A percentile compares a stretch with the other conserved stretches of the same genome.
Conservation (phyloP, 2,888 invertebrate species). For the Macroteleia sp. region DNA sequence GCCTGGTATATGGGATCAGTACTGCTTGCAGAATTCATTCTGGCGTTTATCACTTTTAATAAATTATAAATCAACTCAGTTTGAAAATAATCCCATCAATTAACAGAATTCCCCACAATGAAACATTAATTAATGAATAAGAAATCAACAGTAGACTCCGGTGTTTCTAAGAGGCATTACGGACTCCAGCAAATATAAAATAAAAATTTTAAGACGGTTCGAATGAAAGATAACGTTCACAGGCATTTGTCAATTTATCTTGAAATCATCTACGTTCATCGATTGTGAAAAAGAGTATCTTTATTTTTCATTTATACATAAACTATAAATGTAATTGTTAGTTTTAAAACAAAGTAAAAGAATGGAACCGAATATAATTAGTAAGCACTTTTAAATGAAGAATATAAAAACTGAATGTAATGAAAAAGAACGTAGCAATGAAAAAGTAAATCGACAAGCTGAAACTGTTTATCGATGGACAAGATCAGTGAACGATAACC, state of each 20-base stretch:
- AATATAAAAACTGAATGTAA: constrained; percentile 31
- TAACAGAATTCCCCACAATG: constrained; percentile 21
- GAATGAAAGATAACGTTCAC: too few relatives aligned
- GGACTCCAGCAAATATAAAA: constrained; percentile 10
- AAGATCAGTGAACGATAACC: constrained; percentile 52
- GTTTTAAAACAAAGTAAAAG: too few relatives aligned
- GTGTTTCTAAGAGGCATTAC: constrained; percentile 15
- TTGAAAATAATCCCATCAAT: constrained; percentile 13
- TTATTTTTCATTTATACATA: too few relatives aligned
- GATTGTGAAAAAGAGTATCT: constrained; percentile 28
- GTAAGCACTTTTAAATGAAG: too few relatives aligned
- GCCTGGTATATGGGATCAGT: constrained; percentile 61
- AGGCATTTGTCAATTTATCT: constrained; percentile 34
- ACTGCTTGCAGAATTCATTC: constrained; percentile 73
- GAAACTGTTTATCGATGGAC: constrained; percentile 48
- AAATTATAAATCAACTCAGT: constrained; percentile 45
- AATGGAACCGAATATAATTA: too few relatives aligned
- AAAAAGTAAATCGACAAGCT: constrained; percentile 49
- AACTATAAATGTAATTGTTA: too few relatives aligned
- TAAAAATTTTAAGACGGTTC: too few relatives aligned
- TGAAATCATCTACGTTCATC: constrained; percentile 35
- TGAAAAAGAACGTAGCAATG: constrained; percentile 27
- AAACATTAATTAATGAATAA: constrained; percentile 30
- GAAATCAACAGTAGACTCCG: constrained; percentile 15
- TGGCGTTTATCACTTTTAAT: constrained; percentile 66